Evolutionary conservation across 64 coral and sea anemone species (phyloP).

Genomic region (Stichodactyla helianthus): DNA sequence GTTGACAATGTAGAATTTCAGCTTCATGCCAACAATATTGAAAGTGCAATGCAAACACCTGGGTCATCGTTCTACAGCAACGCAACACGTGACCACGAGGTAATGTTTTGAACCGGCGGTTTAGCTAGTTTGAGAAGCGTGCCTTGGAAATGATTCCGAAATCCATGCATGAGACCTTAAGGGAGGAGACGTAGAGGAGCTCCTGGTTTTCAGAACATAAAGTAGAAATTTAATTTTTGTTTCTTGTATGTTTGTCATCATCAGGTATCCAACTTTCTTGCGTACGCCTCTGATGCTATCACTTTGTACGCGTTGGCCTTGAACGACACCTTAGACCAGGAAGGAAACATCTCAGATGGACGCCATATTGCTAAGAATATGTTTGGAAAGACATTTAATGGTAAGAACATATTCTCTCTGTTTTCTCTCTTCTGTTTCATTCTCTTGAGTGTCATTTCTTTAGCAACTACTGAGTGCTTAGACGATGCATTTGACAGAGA

Average conservation of each 20-base stretch:
- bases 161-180: no score
- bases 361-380: constrained; percentile 49
- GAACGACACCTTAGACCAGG: constrained; percentile 52
- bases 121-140: no score
- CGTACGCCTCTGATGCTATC: constrained; percentile 74
- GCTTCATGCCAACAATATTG: neutral
- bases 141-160: no score
- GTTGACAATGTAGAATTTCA: neutral
- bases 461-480: no score
- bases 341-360: constrained; percentile 51
- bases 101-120: neutral
- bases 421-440: neutral
- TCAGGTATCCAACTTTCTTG: constrained; percentile 5
- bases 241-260: neutral
- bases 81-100: neutral
- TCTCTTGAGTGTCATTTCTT: neutral
- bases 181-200: no score
- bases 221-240: neutral
- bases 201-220: no score
- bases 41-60: neutral
- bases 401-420: neutral
- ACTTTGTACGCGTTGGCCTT: constrained; percentile 83
- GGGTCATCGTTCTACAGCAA: neutral
- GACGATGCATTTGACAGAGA: no score
- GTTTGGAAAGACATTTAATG: constrained; percentile 31